phyloP scores from a whole-genome alignment of 1,140 invertebrate species.

The Oreohelix idahoensis region DNA sequence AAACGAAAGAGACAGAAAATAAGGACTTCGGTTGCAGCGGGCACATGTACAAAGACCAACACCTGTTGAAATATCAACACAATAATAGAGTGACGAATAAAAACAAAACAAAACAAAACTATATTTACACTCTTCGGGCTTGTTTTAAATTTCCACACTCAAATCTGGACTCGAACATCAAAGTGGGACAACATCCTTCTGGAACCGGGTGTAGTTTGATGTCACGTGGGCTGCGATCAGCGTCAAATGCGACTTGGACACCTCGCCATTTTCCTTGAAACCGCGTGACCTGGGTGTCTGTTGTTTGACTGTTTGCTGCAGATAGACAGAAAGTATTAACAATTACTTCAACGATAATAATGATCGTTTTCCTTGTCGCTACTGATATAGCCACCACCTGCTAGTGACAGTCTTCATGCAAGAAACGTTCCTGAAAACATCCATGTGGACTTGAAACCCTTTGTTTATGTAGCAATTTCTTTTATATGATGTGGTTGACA shows the following conservation, averaged over 20 bases:
- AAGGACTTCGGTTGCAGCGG: too few species aligned
- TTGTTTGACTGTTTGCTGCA: constrained; percentile 43
- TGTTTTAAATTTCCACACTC: constrained; percentile 72
- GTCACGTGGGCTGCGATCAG: constrained; percentile 66
- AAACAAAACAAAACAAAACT: background rate
- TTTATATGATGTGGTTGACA: too few species aligned
- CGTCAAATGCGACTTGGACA: constrained; percentile 67
- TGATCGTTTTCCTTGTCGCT: too few species aligned
- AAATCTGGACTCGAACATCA: constrained; percentile 72
- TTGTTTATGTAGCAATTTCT: too few species aligned
- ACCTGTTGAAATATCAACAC: background rate
- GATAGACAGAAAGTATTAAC: background rate
- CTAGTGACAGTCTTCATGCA: too few species aligned
- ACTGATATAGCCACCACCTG: too few species aligned
- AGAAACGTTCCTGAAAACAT: too few species aligned
- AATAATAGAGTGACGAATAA: background rate
- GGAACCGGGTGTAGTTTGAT: constrained; percentile 55
- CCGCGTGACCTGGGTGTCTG: constrained; percentile 63
- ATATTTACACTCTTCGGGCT: constrained; percentile 70
- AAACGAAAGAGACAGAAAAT: too few species aligned
- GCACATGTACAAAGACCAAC: background rate
- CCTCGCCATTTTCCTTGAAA: constrained; percentile 68
- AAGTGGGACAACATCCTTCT: constrained; percentile 66
- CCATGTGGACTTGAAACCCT: too few species aligned
- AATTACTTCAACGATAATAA: too few species aligned